These are phyloP conservation scores for Drosophila suboccidentalis DNA, from an alignment of 2,888 invertebrate genomes.

Conservation along the genomic window DNA sequence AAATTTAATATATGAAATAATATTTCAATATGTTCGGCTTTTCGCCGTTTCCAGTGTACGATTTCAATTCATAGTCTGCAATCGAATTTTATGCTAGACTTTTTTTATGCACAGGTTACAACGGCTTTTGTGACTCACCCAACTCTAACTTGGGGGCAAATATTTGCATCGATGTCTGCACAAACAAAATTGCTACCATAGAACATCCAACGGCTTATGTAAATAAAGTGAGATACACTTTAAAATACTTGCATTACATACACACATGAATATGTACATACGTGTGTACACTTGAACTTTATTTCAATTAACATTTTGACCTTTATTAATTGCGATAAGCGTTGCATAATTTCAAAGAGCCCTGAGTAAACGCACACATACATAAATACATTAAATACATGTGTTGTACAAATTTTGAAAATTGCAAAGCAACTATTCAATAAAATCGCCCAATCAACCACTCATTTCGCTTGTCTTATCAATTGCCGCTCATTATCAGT, in stretches of 20 bases:
- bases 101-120: slow-evolving; percentile 7
- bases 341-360: slow-evolving; percentile 49
- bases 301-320: slow-evolving; percentile 67
- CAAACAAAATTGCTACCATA: slow-evolving; percentile 31
- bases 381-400: slow-evolving; percentile 16
- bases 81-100: slow-evolving; percentile 1
- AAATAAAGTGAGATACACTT: slow-evolving; percentile 15
- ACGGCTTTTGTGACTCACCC: slow-evolving; percentile 2
- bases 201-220: slow-evolving; percentile 17
- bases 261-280: not conserved
- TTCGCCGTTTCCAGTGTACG: not conserved
- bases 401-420: slow-evolving; percentile 25
- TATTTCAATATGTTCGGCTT: not conserved
- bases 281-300: slow-evolving; percentile 41
- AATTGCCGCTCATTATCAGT: slow-evolving; percentile 40
- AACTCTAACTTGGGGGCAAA: slow-evolving; percentile 28
- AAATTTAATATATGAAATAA: not conserved
- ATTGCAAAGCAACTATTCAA: slow-evolving; percentile 14
- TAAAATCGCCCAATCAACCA: slow-evolving; percentile 19
- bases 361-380: slow-evolving; percentile 2
- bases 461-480: slow-evolving; percentile 51
- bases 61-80: slow-evolving; percentile 1
- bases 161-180: slow-evolving; percentile 57
- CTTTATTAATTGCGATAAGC: slow-evolving; percentile 66
- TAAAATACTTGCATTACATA: slow-evolving; percentile 1